phyloP scores from a whole-genome alignment of 64 coral and sea anemone genomes.

The Catalaphyllia jardinei region DNA sequence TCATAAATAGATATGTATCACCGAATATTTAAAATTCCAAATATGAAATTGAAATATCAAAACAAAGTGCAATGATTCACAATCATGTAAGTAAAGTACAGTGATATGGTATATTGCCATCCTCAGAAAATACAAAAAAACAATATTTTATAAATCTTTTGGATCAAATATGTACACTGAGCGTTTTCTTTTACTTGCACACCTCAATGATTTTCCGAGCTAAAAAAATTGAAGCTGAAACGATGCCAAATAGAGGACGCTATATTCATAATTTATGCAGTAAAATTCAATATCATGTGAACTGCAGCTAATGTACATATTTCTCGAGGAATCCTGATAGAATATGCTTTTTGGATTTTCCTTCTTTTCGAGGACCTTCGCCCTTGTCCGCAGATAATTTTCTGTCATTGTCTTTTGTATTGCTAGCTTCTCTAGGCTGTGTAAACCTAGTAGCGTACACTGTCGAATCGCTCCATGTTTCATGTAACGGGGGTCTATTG shows the following conservation, averaged over 20 bases:
- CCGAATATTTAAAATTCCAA: constrained; percentile 32
- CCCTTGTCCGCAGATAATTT: neutral
- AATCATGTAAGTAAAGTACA: neutral
- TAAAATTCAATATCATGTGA: neutral
- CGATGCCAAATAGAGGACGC: neutral
- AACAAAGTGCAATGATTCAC: neutral
- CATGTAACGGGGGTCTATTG: neutral
- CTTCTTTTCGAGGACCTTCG: constrained; percentile 7
- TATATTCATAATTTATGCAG: constrained; percentile 22
- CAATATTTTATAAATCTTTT: neutral
- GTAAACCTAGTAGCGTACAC: neutral
- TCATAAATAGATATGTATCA: constrained; percentile 28
- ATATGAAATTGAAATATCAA: constrained; percentile 31
- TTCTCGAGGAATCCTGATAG: constrained; percentile 3
- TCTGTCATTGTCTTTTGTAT: neutral
- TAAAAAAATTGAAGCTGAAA: neutral
- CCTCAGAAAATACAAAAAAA: neutral
- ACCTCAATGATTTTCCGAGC: neutral
- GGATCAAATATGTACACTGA: neutral
- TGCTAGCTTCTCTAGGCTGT: neutral
- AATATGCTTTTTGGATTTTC: neutral
- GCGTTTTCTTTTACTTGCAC: neutral
- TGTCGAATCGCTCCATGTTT: neutral
- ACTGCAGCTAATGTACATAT: constrained; percentile 8
- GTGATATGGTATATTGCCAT: neutral